A percentile compares a stretch with the other conserved stretches of the same genome.
Evolutionary conservation across 2,113 vertebrate species (phyloP).

Genomic region (Lycaon pictus): DNA sequence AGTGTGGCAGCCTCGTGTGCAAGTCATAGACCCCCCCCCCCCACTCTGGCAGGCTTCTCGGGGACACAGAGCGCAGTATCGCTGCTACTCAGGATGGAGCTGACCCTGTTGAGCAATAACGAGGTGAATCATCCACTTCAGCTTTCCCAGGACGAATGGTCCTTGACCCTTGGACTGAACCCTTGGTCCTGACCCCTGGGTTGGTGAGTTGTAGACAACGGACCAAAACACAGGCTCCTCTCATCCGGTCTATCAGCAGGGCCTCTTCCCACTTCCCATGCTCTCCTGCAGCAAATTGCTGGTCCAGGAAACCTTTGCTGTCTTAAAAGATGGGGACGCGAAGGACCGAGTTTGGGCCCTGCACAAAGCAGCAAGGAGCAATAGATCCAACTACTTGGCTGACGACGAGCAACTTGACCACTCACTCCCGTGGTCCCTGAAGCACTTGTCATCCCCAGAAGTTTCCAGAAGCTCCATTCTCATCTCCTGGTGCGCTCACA

Average conservation of each 20-base stretch:
- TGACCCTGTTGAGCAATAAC: too few species aligned
- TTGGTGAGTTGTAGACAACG: too few species aligned
- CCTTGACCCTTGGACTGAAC: too few species aligned
- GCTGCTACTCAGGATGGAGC: background rate
- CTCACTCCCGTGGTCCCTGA: rapidly evolving
- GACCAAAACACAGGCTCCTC: background rate
- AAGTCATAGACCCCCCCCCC: background rate
- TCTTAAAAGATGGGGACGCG: background rate
- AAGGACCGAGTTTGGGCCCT: rapidly evolving
- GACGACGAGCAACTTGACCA: rapidly evolving
- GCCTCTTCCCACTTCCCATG: rapidly evolving
- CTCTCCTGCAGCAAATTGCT: background rate
- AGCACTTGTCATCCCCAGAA: background rate
- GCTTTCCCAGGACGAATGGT: background rate
- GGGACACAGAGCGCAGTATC: rapidly evolving
- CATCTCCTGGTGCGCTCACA: rapidly evolving
- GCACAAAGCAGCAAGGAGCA: background rate
- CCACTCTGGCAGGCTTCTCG: rapidly evolving
- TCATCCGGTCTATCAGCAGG: background rate
- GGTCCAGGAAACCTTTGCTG: background rate
- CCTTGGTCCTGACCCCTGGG: too few species aligned
- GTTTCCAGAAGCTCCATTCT: background rate
- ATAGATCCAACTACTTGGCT: rapidly evolving
- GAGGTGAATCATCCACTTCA: background rate
- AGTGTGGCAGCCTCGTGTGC: too few species aligned